Base-by-base conservation (phyloP, 2,797 vertebrate genomes). In the Graptemys geographica region DNA sequence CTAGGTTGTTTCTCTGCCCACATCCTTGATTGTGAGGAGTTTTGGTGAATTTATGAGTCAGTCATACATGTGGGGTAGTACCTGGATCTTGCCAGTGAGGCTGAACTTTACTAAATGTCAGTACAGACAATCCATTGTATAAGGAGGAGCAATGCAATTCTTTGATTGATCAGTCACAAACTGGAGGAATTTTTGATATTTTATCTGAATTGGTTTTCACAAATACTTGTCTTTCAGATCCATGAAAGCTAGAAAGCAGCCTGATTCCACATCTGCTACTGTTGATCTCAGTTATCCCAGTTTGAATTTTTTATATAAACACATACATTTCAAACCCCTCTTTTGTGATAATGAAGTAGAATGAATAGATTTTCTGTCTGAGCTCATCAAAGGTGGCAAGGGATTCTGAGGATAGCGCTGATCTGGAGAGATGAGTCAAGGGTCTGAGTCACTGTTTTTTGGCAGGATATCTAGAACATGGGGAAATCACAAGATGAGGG, bases 401-500 rank as follows among this genome's bases (percentile, higher is more conserved):
- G 80, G 84, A 93, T 94, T 97, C 90, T 96, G 94, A 92, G 84
- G 85, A 84, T 86, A 92, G 41, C 5, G 31, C 69, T 56, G 91
- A 92, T 86, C 87, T 65, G 81, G 51, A 53, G 78, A 41, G 69
- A 86, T 89, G 87, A 89, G 83, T 93, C 87, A 93, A 93, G 52
- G 65, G 69, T 69, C 56, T 93, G 91, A 92, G 91, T 92, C 91
- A 92, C 80, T 89, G 87, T 89, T 81, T 89, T 52, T 92, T 89
- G 91, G 87, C 87, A 89, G 79, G 62, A 79, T 69, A 69, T 81
- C 93, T 94, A 96, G 91, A 94, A 90, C 86, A 84, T 92, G 96
- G 89, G 90, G 94, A 93, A 97, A 95, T 56, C 81, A 92, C 96
- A 97, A 98, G 94, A 95, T 96, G 97, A 97, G 90, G 41, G 57